phyloP scores from a whole-genome alignment of 2,888 invertebrate species.

The Blera fallax region DNA sequence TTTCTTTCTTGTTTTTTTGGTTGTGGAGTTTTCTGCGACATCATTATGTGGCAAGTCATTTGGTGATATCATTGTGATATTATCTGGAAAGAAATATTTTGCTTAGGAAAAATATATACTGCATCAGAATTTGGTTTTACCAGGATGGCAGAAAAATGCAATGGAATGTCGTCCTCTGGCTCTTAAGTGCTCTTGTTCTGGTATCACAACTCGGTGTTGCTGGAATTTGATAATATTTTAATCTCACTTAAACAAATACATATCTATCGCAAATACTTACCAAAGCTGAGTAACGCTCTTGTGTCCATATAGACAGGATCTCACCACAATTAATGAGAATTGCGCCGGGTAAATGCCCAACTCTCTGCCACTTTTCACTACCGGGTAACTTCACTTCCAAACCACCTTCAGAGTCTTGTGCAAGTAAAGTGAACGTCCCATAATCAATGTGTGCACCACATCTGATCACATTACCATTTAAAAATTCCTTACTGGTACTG shows the following conservation, averaged over 20 bases:
- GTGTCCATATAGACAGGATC: conserved; percentile 89
- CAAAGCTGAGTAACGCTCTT: conserved; percentile 87
- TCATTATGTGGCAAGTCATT: conserved; percentile 80
- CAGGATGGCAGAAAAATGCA: conserved; percentile 90
- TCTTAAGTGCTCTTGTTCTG: conserved; percentile 85
- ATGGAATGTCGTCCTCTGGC: conserved; percentile 88
- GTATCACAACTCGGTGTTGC: conserved; percentile 89
- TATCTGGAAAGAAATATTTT: conserved; percentile 75
- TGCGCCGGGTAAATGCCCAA: conserved; percentile 89
- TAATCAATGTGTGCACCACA: conserved; percentile 89
- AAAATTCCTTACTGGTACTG: conserved; percentile 79
- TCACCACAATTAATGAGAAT: conserved; percentile 90
- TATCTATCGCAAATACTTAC: conserved; percentile 78
- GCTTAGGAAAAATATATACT: background rate
- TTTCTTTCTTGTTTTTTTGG: conserved; percentile 80
- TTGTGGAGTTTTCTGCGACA: conserved; percentile 76
- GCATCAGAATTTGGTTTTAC: conserved; percentile 77
- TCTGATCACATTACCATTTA: conserved; percentile 83
- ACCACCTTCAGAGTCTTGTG: conserved; percentile 89
- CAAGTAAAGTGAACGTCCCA: conserved; percentile 88
- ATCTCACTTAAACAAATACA: background rate
- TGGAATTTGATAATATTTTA: conserved; percentile 75
- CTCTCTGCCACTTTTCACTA: conserved; percentile 87
- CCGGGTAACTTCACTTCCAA: conserved; percentile 85
- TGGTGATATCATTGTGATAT: conserved; percentile 81